phyloP scores from a whole-genome alignment of 2,888 invertebrate genomes.

The Aphidius colemani region DNA sequence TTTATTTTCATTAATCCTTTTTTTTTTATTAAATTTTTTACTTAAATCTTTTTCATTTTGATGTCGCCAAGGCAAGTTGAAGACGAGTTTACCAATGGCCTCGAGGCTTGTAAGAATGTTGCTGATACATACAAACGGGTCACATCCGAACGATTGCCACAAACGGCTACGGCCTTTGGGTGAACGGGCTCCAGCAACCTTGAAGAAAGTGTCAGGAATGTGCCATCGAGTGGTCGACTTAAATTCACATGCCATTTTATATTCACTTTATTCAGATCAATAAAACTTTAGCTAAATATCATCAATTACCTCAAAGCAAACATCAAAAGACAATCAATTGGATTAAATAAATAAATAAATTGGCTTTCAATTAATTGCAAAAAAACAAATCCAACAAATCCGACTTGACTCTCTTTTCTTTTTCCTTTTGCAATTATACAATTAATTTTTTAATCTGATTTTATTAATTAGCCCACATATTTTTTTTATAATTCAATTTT shows the following conservation, averaged over 20 bases:
- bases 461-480: too few relatives aligned
- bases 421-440: too few relatives aligned
- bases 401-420: too few relatives aligned
- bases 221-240: constrained; percentile 23
- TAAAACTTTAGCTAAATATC: too few relatives aligned
- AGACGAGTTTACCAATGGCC: constrained; percentile 16
- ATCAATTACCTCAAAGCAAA: too few relatives aligned
- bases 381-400: too few relatives aligned
- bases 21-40: not conserved
- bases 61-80: constrained; percentile 7
- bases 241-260: not conserved
- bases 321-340: too few relatives aligned
- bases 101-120: constrained; percentile 21
- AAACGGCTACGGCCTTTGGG: constrained; percentile 42
- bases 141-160: constrained; percentile 37
- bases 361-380: too few relatives aligned
- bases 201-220: constrained; percentile 50
- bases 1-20: not conserved
- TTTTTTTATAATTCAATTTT: too few relatives aligned
- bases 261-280: too few relatives aligned
- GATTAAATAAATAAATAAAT: too few relatives aligned
- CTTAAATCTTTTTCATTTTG: not conserved
- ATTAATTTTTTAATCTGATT: too few relatives aligned
- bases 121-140: constrained; percentile 17
- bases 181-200: constrained; percentile 50